Base-by-base conservation (phyloP, 2,797 vertebrate genomes). In the Amniataba percoides region DNA sequence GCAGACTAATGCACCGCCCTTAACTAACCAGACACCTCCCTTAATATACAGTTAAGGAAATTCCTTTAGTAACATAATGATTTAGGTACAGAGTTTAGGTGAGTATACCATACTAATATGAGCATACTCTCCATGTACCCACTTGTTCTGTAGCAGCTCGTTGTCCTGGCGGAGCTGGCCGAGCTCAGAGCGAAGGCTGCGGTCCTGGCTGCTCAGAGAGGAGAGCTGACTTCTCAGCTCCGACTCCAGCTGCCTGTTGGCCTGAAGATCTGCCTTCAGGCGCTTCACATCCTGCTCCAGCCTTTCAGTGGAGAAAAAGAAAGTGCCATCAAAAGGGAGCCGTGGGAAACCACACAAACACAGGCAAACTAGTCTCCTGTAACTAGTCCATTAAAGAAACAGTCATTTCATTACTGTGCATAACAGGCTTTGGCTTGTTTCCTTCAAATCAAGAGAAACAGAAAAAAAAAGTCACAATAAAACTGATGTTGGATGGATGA, bases 221-320 rank as follows among this genome's bases (percentile, higher is more conserved):
- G 96, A 96, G 64, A 99, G 96, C 95, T 99, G 98, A 89, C 97
- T 95, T 13, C 98, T 97, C 63, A 99, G 96, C 90, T 99, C 98
- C 21, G 98, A 97, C 89, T 99, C 98, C 70, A 97, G 86, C 94
- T 99, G 98, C 83, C 98, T 95, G 95, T 98, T 99, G 62, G 97
- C 96, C 92, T 99, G 98, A 80, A 99, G 95, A 87, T 99, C 98
- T 1, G 97, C 97, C 95, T 99, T 99, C 91, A 99, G 94, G 88
- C 98, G 98, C 93, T 99, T 99, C 78, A 99, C 96, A 63, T 99
- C 98, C 95, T 99, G 97, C 92, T 99, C 98, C 96, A 99, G 93
- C 94, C 98, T 99, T 76, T 69, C 5, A 52, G 61, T 18, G 11
- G 1, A 55, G 12, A 52, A 31, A 19, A 23, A 11, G 16, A 11